Evolutionary conservation across 2,888 invertebrate species (phyloP).

Genomic region (Ferdinandea cuprea): DNA sequence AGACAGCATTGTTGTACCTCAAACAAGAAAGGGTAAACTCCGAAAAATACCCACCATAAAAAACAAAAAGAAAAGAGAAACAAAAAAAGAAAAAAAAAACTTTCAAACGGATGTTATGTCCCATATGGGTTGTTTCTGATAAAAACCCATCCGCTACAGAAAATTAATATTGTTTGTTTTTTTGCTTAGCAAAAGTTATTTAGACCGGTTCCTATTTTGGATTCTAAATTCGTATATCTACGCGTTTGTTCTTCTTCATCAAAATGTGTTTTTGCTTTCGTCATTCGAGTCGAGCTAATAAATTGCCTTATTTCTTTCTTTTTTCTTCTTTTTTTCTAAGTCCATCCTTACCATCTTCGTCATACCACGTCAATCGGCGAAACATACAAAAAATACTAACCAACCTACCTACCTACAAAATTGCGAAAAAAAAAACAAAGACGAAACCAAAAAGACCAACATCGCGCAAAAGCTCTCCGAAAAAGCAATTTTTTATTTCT

Average conservation of each 20-base stretch:
- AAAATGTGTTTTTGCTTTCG: conserved; percentile 54
- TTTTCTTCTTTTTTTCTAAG: conserved; percentile 31
- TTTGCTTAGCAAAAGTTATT: conserved; percentile 56
- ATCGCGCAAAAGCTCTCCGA: conserved; percentile 26
- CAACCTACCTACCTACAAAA: conserved; percentile 13
- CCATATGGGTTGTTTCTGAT: conserved; percentile 52
- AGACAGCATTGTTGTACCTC: conserved; percentile 9
- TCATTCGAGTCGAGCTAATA: conserved; percentile 59
- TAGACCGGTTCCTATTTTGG: conserved; percentile 62
- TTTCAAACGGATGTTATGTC: conserved; percentile 61
- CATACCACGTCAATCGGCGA: conserved; percentile 45
- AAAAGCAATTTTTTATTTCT: conserved; percentile 25
- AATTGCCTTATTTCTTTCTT: conserved; percentile 27
- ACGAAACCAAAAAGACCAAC: conserved; percentile 20
- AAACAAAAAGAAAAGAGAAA: not conserved
- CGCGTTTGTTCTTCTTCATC: conserved; percentile 34
- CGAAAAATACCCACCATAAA: conserved; percentile 24
- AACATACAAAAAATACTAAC: conserved; percentile 1
- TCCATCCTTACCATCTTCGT: conserved; percentile 47
- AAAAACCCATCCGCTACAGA: conserved; percentile 56
- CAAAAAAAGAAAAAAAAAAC: conserved; percentile 38
- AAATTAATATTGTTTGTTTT: conserved; percentile 46
- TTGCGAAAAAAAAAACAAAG: conserved; percentile 15
- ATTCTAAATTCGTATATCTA: conserved; percentile 55
- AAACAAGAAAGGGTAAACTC: conserved; percentile 9